Percentiles rank a stretch among this genome's conserved stretches.
Conservation (phyloP, 2,888 invertebrate species). For the Drosophila subsilvestris region DNA sequence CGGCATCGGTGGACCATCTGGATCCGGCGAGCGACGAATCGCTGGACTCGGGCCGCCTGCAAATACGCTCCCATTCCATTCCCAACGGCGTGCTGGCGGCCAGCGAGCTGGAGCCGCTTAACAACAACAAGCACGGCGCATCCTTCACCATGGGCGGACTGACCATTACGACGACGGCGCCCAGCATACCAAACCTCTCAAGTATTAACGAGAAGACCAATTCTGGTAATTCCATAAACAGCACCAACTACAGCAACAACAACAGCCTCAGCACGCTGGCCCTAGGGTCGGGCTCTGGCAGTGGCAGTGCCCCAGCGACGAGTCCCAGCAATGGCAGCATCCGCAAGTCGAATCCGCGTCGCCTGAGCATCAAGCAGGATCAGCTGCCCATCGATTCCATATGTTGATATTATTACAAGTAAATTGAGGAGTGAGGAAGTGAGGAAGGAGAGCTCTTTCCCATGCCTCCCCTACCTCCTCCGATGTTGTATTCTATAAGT, state of each 20-base stretch:
- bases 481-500: constrained; percentile 47
- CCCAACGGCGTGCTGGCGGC: constrained; percentile 82
- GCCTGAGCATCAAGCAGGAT: constrained; percentile 84
- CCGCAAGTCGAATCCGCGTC: constrained; percentile 73
- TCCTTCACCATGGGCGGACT: constrained; percentile 80
- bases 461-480: background rate
- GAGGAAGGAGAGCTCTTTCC: constrained; percentile 9
- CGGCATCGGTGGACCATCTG: constrained; percentile 83
- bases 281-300: constrained; percentile 43
- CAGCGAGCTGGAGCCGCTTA: constrained; percentile 80
- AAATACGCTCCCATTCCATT: constrained; percentile 84
- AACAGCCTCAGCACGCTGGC: constrained; percentile 57
- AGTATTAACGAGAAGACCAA: constrained; percentile 83
- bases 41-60: constrained; percentile 82
- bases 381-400: constrained; percentile 84
- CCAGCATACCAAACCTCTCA: constrained; percentile 81
- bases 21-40: constrained; percentile 84
- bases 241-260: constrained; percentile 73
- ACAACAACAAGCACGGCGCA: constrained; percentile 70
- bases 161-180: constrained; percentile 75
- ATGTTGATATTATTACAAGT: constrained; percentile 82
- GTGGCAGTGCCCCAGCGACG: constrained; percentile 46
- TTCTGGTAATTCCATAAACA: constrained; percentile 79
- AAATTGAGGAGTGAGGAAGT: constrained; percentile 12
- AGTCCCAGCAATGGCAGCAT: constrained; percentile 31